A percentile compares a stretch with the other conserved stretches of the same genome.
These are phyloP conservation scores for Acanthopagrus latus DNA, from an alignment of 2,797 vertebrate species.

Conservation along the genomic window DNA sequence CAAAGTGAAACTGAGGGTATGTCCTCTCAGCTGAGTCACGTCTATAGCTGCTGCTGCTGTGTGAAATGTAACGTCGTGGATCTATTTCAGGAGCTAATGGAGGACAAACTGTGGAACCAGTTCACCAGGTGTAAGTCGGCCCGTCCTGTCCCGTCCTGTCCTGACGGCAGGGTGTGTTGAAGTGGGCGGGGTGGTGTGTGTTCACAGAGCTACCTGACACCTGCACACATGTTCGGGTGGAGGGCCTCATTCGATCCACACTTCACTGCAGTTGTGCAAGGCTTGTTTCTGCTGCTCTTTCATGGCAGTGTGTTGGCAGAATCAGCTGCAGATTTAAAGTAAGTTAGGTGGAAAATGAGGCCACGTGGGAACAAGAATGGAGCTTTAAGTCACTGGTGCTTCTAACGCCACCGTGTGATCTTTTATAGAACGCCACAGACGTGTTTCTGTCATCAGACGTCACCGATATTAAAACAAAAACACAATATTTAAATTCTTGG, in stretches of 20 bases:
- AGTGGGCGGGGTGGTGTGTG: constrained; percentile 8
- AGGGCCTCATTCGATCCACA: too few species aligned
- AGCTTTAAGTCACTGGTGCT: neutral
- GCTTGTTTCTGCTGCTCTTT: too few species aligned
- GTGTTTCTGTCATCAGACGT: too few species aligned
- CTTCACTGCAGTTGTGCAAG: neutral
- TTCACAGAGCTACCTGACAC: constrained; percentile 46
- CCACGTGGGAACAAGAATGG: neutral
- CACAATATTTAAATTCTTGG: too few species aligned
- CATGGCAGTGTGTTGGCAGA: neutral
- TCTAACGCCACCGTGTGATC: neutral
- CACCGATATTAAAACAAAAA: neutral
- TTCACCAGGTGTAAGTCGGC: constrained; percentile 44
- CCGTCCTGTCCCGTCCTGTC: constrained; percentile 51
- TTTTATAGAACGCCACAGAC: neutral
- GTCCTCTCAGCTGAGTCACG: neutral
- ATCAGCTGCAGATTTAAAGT: neutral
- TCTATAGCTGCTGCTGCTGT: too few species aligned
- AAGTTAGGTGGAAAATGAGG: too few species aligned
- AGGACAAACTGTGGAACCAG: constrained; percentile 15
- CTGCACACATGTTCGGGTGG: neutral
- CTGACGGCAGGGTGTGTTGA: constrained; percentile 30
- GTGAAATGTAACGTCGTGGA: too few species aligned
- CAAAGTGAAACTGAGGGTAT: neutral
- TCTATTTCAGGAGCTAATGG: neutral